Evolutionary conservation across 2,113 vertebrate genomes (phyloP), one percentile per base, ranked within the genome.

Genomic region (Isichthys henryi): DNA sequence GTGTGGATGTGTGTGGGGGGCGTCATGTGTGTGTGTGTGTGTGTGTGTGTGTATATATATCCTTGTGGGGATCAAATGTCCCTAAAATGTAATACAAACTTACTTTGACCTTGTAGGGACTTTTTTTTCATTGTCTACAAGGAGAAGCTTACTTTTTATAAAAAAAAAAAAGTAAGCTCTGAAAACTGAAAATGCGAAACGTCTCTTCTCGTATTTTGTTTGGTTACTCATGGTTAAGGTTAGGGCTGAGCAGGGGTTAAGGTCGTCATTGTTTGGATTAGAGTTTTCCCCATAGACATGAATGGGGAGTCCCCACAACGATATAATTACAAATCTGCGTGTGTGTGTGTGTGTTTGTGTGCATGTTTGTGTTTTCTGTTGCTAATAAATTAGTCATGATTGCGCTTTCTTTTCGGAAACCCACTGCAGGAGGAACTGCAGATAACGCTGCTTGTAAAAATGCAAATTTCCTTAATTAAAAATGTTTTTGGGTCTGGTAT

Each of bases 371-470:
- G 11, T 92, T 88, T 77, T 74, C 90, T 88, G 50, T 8, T 52
- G 4, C 88, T 80, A 56, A 88, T 91, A 85, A 91, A 87, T 91
- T 89, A 89, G 88, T 89, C 17, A 58, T 39, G 27, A 89, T 84
- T 80, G 58, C 89, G 88, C 90, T 80, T 89, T 27, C 52, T 52
- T 86, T 8, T 89, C 48, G 82, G 56, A 70, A 35, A 56, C 52
- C 21, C 74, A 91, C 87, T 90, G 90, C 66, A 91, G 80, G 82
- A 88, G 87, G 90, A 92, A 92, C 91, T 92, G 89, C 90, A 91
- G 90, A 92, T 87, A 90, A 53, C 35, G 82, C 56, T 88, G 90
- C 89, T 92, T 86, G 89, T 91, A 93, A 92, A 94, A 93, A 94
- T 92, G 90, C 88, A 89, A 92, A 93, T 92, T 45, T 89, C 88